Evolutionary conservation across 2,113 vertebrate genomes (phyloP).

Genomic region (Menura novaehollandiae): DNA sequence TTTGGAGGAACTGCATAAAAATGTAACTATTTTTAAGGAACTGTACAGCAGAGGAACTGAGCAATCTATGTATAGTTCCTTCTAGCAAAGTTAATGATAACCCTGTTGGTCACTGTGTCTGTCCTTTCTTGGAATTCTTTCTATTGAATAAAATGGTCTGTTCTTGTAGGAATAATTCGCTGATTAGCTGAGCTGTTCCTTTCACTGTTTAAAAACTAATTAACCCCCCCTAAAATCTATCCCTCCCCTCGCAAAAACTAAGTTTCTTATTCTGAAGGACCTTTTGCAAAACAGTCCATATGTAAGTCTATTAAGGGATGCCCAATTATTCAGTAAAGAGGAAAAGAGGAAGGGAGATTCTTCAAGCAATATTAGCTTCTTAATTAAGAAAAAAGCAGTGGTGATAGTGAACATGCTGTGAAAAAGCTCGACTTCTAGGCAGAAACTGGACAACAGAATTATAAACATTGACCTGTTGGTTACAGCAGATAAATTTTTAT

Average conservation of each 20-base stretch:
- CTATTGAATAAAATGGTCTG: background rate
- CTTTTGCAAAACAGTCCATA: background rate
- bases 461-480: background rate
- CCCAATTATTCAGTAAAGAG: background rate
- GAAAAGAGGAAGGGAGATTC: background rate
- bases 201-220: background rate
- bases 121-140: background rate
- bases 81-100: background rate
- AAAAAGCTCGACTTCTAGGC: background rate
- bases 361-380: background rate
- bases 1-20: background rate
- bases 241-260: background rate
- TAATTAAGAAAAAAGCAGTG: background rate
- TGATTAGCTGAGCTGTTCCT: background rate
- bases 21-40: background rate
- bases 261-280: background rate
- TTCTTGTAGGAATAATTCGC: background rate
- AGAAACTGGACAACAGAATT: background rate
- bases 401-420: background rate
- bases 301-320: background rate
- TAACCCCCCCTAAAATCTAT: accelerated
- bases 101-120: background rate
- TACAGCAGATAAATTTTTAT: background rate
- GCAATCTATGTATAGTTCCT: background rate
- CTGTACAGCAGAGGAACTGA: background rate